Percentiles rank a stretch among this genome's conserved stretches.
These are phyloP conservation scores for Strix aluco DNA, from an alignment of 2,113 vertebrate genomes.

Conservation along the genomic window DNA sequence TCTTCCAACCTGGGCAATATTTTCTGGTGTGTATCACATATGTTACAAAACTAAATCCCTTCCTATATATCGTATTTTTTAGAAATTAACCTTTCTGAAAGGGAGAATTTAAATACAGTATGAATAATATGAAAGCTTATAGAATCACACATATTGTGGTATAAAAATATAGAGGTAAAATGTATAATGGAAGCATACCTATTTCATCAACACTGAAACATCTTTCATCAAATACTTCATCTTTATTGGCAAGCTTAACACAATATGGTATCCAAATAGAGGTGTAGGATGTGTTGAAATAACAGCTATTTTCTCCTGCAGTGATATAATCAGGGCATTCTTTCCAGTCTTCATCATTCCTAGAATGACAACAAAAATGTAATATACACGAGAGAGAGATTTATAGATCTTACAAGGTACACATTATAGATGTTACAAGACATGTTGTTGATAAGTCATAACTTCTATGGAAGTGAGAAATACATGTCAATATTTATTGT, in stretches of 20 bases:
- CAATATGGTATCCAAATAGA: slow-evolving; percentile 87
- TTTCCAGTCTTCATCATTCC: slow-evolving; percentile 80
- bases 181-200: slow-evolving; percentile 76
- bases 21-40: not conserved
- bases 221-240: slow-evolving; percentile 79
- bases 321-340: slow-evolving; percentile 91
- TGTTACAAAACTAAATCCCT: not conserved
- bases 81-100: not conserved
- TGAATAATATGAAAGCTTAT: not conserved
- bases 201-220: slow-evolving; percentile 92
- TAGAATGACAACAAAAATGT: slow-evolving; percentile 48
- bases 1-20: not conserved
- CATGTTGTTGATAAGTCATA: not conserved
- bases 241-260: slow-evolving; percentile 80
- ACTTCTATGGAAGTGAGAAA: not conserved
- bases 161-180: not conserved
- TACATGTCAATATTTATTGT: not conserved
- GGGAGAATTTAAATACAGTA: not conserved
- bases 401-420: not conserved
- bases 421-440: not conserved
- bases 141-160: not conserved
- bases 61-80: not conserved
- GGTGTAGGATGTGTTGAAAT: slow-evolving; percentile 88
- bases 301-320: slow-evolving; percentile 86
- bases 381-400: not conserved